Evolutionary conservation across 2,113 vertebrate genomes (phyloP), one percentile per base, ranked within the genome.

Genomic region (Poecilia latipinna): DNA sequence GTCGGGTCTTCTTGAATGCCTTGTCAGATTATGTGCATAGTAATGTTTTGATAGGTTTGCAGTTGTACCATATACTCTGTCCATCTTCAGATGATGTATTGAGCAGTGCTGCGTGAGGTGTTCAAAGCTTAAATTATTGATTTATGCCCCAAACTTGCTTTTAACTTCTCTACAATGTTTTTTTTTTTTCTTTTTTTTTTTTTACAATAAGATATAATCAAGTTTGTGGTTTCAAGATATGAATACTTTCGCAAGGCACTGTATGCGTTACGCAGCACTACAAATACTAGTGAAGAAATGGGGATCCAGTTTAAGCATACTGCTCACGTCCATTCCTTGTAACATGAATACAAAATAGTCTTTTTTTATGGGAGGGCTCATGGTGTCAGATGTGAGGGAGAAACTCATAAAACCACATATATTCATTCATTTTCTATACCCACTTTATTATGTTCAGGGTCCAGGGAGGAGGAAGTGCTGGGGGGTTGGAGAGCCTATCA

Each of bases 281-380:
- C 65, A 72, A 51, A 67, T 15, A 67, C 69, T n/a, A 51, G 61
- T 65, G 51, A 71, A 81, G n/a, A 2, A 10, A 64, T 69, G 29
- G 19, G 19, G 15, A 72, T 29, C 8, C 44, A 28, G 8, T 72
- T 70, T 54, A 70, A 13, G 22, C 33, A 70, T 54, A 24, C 68
- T 62, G 7, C 48, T 54, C 60, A 61, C 42, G 26, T 69, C 11
- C 31, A 42, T 29, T 72, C 15, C 70, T n/a, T 65, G 29, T 8
- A 42, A 44, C 28, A 35, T 65, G 48, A 74, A 74, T 63, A 28
- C 51, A 66, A 42, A 42, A 12, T 54, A 65, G 8, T 2, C 4
- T 42, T 62, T 44, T 44, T 19, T 22, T 61, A 3, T 29, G 6
- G 29, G 22, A 29, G 61, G 61, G 26, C 62, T n/a, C 57, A 42